phyloP scores from a whole-genome alignment of 2,797 vertebrate genomes.

The Coccyzus lansbergi region DNA sequence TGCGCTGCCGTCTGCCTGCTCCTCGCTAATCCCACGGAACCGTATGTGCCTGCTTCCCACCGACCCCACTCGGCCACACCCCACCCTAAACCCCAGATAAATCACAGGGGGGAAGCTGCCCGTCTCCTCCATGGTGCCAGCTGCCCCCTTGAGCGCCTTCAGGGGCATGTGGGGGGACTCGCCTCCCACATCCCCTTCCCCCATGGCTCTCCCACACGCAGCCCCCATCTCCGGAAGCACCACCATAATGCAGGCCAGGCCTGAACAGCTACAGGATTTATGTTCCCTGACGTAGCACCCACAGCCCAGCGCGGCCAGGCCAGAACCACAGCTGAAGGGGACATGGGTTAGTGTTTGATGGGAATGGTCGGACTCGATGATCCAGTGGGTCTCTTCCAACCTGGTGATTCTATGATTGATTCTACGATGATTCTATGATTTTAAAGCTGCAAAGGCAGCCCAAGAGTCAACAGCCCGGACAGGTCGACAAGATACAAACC shows the following conservation, averaged over 20 bases:
- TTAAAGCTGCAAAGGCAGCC: not conserved
- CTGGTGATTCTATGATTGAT: no score
- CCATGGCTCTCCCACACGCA: fast-evolving
- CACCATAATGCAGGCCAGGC: not conserved
- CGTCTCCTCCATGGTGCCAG: not conserved
- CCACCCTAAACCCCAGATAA: not conserved
- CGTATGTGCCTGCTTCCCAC: not conserved
- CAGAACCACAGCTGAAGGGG: not conserved
- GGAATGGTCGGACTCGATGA: no score
- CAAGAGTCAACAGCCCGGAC: not conserved
- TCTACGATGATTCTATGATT: no score
- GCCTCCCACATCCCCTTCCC: not conserved
- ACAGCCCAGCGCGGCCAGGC: not conserved
- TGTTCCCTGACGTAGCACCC: not conserved
- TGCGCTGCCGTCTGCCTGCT: constrained; percentile 1
- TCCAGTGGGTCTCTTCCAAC: no score
- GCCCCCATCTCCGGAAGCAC: not conserved
- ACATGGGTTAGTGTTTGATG: no score
- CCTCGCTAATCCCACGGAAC: not conserved
- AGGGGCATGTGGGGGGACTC: not conserved
- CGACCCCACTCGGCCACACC: not conserved
- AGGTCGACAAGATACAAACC: not conserved
- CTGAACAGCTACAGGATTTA: not conserved
- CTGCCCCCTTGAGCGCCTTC: not conserved
- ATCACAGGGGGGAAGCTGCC: not conserved